Evolutionary conservation across 1,140 invertebrate genomes (phyloP), one percentile per base, ranked within the genome.

Genomic region (Diorhabda elongata): DNA sequence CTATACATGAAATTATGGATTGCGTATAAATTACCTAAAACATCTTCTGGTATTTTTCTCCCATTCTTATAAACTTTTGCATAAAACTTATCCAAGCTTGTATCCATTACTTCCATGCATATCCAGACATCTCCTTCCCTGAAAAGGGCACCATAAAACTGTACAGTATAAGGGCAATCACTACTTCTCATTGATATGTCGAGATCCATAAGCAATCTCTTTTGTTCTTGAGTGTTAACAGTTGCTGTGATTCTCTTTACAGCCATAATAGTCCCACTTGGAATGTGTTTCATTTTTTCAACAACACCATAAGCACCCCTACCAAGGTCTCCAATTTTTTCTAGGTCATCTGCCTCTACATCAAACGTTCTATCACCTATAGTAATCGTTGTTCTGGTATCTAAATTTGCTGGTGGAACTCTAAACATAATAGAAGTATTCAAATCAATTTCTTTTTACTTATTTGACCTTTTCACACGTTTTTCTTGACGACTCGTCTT

Each of bases 81-180:
- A 83, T 92, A 99, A 84, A 96, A 95, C 82, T 99, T 98, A 78
- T 99, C 98, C 71, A 99, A 86, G 81, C 96, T 98, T 72, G 94
- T 97, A 75, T 97, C 93, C 98, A 99, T 99, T 7, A 98, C 80
- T 84, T 99, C 97, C 97, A 99, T 99, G 80, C 97, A 99, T 78
- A 99, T 98, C 97, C 97, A 99, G 44, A 98, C 97, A 83, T 98
- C 96, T 9, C 93, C 94, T 82, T 96, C 94, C 59, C 93, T 90
- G 77, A 99, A 98, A 76, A 99, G 89, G 61, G 96, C 97, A 8
- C 98, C 98, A 82, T 95, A 96, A 85, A 98, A 99, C 78, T 98
- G 94, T 3, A 99, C 97, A 60, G 98, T 99, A 79, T 97, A 96
- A 0, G 90, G 91, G 82, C 97, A 99, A 75, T 95, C 96, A 76